Evolutionary conservation across 2,888 invertebrate species (phyloP).

Genomic region (Ariolimax columbianus): DNA sequence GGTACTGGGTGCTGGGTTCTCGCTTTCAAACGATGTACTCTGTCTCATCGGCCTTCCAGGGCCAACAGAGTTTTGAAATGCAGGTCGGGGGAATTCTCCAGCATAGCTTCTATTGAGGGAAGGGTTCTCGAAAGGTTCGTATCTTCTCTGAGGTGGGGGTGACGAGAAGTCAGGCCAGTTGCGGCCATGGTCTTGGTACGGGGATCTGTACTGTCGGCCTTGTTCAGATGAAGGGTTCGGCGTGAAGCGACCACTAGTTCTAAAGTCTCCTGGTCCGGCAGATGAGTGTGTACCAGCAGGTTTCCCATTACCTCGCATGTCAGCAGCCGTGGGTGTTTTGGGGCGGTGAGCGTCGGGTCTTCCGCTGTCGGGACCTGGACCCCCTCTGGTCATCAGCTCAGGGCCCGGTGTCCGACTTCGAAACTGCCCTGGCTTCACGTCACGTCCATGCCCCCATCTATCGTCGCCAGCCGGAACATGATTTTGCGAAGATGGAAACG

Average conservation of each 20-base stretch:
- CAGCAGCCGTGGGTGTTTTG: conserved; percentile 75
- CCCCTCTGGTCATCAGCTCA: conserved; percentile 73
- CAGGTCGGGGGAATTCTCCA: conserved; percentile 53
- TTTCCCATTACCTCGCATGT: conserved; percentile 68
- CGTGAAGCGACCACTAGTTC: conserved; percentile 57
- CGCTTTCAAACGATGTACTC: conserved; percentile 83
- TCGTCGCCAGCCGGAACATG: conserved; percentile 38
- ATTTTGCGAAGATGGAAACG: conserved; percentile 59
- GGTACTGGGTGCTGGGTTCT: conserved; percentile 80
- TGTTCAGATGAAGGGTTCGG: conserved; percentile 58
- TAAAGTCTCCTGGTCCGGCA: conserved; percentile 55
- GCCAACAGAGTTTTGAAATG: conserved; percentile 54
- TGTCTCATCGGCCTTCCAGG: conserved; percentile 76
- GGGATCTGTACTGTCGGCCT: conserved; percentile 56
- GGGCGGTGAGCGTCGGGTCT: conserved; percentile 68
- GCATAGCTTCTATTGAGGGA: conserved; percentile 57
- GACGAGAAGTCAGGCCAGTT: conserved; percentile 57
- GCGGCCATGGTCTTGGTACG: conserved; percentile 49
- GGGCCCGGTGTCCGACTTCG: conserved; percentile 79
- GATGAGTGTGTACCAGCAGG: conserved; percentile 55
- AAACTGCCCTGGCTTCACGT: conserved; percentile 70
- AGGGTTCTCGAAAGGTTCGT: conserved; percentile 56
- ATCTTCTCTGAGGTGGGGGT: conserved; percentile 54
- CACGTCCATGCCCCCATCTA: conserved; percentile 50
- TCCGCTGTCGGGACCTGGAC: conserved; percentile 64